Evolutionary conservation across 1,140 invertebrate species (phyloP).

Genomic region (Apis dorsata): DNA sequence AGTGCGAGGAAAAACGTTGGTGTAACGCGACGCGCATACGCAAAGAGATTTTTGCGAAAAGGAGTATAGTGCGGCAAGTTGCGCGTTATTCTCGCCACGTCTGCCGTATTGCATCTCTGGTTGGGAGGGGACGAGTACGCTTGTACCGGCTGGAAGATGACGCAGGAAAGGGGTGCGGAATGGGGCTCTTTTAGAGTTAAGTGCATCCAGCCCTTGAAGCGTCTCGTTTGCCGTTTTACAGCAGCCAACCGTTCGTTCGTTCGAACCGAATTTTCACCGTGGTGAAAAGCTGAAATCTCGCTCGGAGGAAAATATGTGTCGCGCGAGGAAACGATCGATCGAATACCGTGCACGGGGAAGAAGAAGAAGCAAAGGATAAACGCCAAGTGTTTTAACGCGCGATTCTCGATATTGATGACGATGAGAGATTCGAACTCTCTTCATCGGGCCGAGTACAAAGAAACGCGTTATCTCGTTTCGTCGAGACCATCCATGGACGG

Average conservation of each 20-base stretch:
- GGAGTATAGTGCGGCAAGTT: neutral
- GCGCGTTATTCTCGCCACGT: slow-evolving; percentile 45
- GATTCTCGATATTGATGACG: neutral
- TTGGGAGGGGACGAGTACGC: slow-evolving; percentile 7
- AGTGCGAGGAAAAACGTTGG: neutral
- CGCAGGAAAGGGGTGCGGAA: slow-evolving; percentile 35
- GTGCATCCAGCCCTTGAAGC: slow-evolving; percentile 46
- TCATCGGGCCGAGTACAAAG: slow-evolving; percentile 1
- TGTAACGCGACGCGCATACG: neutral
- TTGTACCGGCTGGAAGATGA: slow-evolving; percentile 25
- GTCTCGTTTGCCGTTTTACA: slow-evolving; percentile 27
- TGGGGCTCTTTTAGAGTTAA: slow-evolving; percentile 59
- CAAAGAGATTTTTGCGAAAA: neutral
- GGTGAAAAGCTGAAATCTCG: neutral
- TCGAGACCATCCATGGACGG: neutral
- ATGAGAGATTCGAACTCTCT: slow-evolving; percentile 1
- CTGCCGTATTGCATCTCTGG: slow-evolving; percentile 62
- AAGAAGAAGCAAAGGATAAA: neutral
- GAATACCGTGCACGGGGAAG: neutral
- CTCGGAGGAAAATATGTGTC: neutral
- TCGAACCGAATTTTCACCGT: neutral
- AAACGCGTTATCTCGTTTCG: neutral
- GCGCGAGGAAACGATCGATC: neutral
- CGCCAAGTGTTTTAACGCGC: neutral
- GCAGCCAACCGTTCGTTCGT: neutral